Conservation (phyloP, 2,888 invertebrate species). For the Hyles lineata region DNA sequence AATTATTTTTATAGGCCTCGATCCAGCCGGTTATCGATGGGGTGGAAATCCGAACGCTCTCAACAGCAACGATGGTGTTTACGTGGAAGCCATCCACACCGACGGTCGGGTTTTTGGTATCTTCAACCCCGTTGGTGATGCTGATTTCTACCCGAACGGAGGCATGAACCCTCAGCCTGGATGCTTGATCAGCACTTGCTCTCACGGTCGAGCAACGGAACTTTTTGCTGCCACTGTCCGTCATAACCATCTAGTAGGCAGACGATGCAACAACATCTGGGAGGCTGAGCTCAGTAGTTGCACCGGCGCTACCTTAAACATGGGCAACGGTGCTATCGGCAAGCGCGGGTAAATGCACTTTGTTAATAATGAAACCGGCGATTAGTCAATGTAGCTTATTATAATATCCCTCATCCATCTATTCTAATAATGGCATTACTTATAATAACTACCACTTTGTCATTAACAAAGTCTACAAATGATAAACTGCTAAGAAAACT, state of each 20-base stretch:
- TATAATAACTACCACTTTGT: too few relatives aligned
- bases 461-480: too few relatives aligned
- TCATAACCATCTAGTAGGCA: slow-evolving; percentile 56
- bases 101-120: slow-evolving; percentile 63
- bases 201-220: slow-evolving; percentile 59
- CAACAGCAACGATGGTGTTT: slow-evolving; percentile 50
- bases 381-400: too few relatives aligned
- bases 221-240: slow-evolving; percentile 61
- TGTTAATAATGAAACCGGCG: too few relatives aligned
- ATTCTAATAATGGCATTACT: too few relatives aligned
- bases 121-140: slow-evolving; percentile 50
- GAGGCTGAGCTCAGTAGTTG: slow-evolving; percentile 53
- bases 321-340: slow-evolving; percentile 58
- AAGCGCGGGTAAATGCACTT: slow-evolving; percentile 53
- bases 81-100: slow-evolving; percentile 70
- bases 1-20: too few relatives aligned
- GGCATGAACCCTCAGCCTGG: slow-evolving; percentile 67
- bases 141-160: slow-evolving; percentile 70
- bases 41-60: slow-evolving; percentile 51
- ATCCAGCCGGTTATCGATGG: slow-evolving; percentile 70
- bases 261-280: slow-evolving; percentile 49
- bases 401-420: too few relatives aligned
- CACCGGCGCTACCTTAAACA: slow-evolving; percentile 47
- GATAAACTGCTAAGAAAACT: neutral
- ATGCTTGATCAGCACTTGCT: slow-evolving; percentile 60